These are phyloP conservation scores for Mustela nigripes DNA, from an alignment of 2,113 vertebrate genomes.

Conservation along the genomic window DNA sequence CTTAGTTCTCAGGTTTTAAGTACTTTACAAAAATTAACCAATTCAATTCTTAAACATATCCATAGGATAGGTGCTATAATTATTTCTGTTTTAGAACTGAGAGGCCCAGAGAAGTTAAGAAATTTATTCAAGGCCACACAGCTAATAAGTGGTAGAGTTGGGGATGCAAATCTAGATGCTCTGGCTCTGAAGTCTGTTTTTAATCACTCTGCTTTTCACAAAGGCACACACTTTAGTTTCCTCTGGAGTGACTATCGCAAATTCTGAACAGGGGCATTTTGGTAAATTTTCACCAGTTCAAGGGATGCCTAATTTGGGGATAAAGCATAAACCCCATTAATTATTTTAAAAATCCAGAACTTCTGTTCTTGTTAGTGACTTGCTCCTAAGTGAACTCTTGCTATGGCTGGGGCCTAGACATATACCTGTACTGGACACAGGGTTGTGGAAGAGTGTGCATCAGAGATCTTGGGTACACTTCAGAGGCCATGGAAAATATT, in stretches of 20 bases:
- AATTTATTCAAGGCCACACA: background rate
- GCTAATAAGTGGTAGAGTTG: background rate
- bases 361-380: background rate
- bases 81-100: background rate
- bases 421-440: background rate
- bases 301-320: background rate
- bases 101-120: background rate
- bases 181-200: background rate
- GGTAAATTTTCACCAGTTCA: background rate
- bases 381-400: background rate
- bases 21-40: background rate
- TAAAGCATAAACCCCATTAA: background rate
- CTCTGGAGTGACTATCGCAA: background rate
- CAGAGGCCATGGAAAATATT: background rate
- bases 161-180: background rate
- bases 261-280: background rate
- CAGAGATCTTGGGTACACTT: background rate
- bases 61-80: background rate
- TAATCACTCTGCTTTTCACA: background rate
- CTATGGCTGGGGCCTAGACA: background rate
- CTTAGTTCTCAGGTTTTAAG: constrained; percentile 8
- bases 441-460: too few species aligned
- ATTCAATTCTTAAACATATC: background rate
- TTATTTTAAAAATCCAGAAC: background rate
- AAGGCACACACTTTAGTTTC: background rate